Evolutionary conservation across 2,113 vertebrate species (phyloP), one percentile per base, ranked within the genome.

Genomic region (Dicrurus megarhynchus): DNA sequence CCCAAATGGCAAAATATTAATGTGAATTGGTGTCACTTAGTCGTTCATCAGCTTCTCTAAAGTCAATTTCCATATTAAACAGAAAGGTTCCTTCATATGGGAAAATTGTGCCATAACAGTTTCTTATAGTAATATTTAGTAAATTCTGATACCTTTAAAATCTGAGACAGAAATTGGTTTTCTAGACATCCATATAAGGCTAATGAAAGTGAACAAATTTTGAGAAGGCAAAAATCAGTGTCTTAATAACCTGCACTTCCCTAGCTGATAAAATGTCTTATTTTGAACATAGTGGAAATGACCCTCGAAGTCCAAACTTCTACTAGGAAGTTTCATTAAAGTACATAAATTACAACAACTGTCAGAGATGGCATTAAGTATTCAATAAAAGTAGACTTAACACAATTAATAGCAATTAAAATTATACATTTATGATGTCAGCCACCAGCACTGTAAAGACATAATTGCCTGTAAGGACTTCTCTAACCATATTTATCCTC

Each of bases 391-490:
- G 95, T 98, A 98, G 98, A 98, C 98, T 98, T 98, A 98, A 98
- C 97, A 98, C 98, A 98, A 98, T 99, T 99, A 99, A 98, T 98
- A 98, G 98, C 98, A 99, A 98, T 98, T 98, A 98, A 98, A 98
- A 98, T 98, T 98, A 98, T 98, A 98, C 97, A 98, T 98, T 98
- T 98, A 98, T 98, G 96, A 98, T 98, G 98, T 98, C 97, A 98
- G 98, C 97, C 98, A 98, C 98, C 97, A 98, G 97, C 97, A 98
- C 97, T 98, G 98, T 98, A 98, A 98, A 98, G 98, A 97, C 93
- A 96, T 98, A 98, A 98, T 98, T 98, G 98, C 98, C 97, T 98
- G 95, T 98, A 98, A 98, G 97, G 98, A 98, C 96, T 98, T 98
- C 75, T 97, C 94, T 98, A 98, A 98, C 97, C 95, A 97, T 98